These are phyloP conservation scores for Condylostylus longicornis DNA, from an alignment of 1,140 invertebrate genomes.

Conservation along the genomic window DNA sequence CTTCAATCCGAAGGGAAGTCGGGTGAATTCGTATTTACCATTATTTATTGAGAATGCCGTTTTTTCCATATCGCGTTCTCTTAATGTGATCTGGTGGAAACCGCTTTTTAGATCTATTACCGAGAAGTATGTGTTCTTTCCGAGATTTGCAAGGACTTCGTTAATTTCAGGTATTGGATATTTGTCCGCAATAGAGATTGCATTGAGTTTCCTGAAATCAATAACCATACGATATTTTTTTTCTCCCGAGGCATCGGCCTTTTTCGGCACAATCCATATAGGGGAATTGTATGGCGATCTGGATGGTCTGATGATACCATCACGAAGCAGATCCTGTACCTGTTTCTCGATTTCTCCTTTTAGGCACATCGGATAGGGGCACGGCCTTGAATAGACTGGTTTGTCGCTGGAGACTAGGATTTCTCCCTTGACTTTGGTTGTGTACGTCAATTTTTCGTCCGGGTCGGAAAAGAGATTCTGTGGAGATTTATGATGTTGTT, in stretches of 20 bases:
- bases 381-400: conserved; percentile 8
- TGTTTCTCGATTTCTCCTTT: conserved; percentile 14
- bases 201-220: conserved; percentile 22
- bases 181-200: conserved; percentile 21
- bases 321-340: conserved; percentile 9
- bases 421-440: conserved; percentile 1
- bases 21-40: conserved; percentile 21
- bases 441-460: conserved; percentile 1
- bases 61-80: conserved; percentile 19
- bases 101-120: conserved; percentile 32
- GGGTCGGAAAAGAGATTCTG: background rate
- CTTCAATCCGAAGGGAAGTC: conserved; percentile 32
- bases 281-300: conserved; percentile 4
- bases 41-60: conserved; percentile 24
- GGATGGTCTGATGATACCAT: conserved; percentile 17
- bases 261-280: conserved; percentile 5
- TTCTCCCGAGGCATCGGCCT: conserved; percentile 10
- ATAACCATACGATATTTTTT: conserved; percentile 21
- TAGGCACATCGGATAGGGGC: conserved; percentile 11
- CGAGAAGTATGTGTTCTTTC: conserved; percentile 25
- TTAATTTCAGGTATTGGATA: conserved; percentile 37
- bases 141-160: conserved; percentile 31
- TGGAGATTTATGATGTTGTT: background rate
- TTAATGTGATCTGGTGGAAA: conserved; percentile 33
- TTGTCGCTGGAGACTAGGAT: background rate